Evolutionary conservation across 23 tunicate genomes (phyloP), one percentile per base, ranked within the genome.

Genomic region (Clavelina lepadiformis): DNA sequence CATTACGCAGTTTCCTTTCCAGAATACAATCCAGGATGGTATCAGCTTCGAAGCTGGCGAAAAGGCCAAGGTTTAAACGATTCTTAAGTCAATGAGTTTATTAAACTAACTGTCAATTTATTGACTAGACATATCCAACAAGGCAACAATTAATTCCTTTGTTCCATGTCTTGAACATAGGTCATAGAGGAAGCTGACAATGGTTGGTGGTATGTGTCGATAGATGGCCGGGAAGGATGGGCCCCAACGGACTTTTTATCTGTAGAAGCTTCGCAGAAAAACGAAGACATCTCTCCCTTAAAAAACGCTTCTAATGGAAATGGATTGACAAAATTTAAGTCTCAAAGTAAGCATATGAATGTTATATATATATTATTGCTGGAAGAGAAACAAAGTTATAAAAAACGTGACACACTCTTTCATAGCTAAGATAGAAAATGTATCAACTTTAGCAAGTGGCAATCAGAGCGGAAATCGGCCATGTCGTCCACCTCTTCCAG

Each of bases 161-260:
- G 11, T 41, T 11, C 15, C 13, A 41, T 41, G 49, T 41, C 15
- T 41, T 41, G 49, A 41, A 8, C 15, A 22, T 51, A 82, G 93
- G 83, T 85, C 22, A 35, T 77, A 19, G 84, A 76, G 35, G 74
- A 77, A 56, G 70, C 93, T 5, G 85, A 81, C 55, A 72, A 80
- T 36, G 79, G 79, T 3, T 85, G 93, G 93, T 85, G 93, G 93
- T 77, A 51, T 25, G 78, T 67, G 0, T 31, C 44, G 0, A 41
- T 77, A 7, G 74, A 54, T 18, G 83, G 79, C 19, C 54, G 56
- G 5, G 63, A 63, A 70, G 93, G 93, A 25, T 85, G 93, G 93
- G 93, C 65, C 8, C 83, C 83, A 23, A 74, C 74, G 28, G 26
- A 64, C 38, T 69, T 67, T 31, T 67, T 77, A 6, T 28, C 32